phyloP scores from a whole-genome alignment of 2,797 vertebrate species.

The Holocentrus rufus region DNA sequence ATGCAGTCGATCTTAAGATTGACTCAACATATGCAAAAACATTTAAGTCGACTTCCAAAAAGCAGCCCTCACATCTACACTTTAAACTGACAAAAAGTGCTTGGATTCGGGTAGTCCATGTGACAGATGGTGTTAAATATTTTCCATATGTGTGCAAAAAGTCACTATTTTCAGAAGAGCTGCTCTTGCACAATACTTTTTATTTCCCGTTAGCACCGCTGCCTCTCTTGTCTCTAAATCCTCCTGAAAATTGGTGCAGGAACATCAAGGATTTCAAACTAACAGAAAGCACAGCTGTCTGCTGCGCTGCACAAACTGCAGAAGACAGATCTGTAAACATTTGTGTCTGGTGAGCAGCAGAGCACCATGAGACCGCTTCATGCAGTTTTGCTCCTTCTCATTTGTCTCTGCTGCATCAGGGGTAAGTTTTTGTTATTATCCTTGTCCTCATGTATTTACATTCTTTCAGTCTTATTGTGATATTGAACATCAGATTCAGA shows the following conservation, averaged over 20 bases:
- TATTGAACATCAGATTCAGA: neutral
- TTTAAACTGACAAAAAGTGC: conserved; percentile 30
- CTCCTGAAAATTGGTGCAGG: conserved; percentile 36
- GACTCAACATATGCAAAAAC: conserved; percentile 1
- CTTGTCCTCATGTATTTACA: neutral
- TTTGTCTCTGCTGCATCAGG: conserved; percentile 59
- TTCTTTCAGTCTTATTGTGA: neutral
- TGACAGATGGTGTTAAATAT: conserved; percentile 79
- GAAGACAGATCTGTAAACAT: neutral
- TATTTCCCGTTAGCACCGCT: conserved; percentile 29
- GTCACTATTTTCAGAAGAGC: conserved; percentile 62
- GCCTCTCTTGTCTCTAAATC: conserved; percentile 32
- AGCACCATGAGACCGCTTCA: conserved; percentile 70
- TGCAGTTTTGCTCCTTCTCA: conserved; percentile 63
- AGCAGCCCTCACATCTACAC: conserved; percentile 25
- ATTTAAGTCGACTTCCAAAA: neutral
- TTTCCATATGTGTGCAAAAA: conserved; percentile 81
- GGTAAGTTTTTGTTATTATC: conserved; percentile 70
- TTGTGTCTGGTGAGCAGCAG: conserved; percentile 17
- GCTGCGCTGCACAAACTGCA: conserved; percentile 25
- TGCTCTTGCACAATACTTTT: conserved; percentile 68
- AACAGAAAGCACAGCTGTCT: conserved; percentile 15
- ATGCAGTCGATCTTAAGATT: conserved; percentile 8
- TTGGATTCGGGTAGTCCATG: conserved; percentile 64
- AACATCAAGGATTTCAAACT: conserved; percentile 31